Percentiles rank a stretch among this genome's conserved stretches.
phyloP scores from a whole-genome alignment of 2,113 vertebrate genomes.

The Falco punctatus region DNA sequence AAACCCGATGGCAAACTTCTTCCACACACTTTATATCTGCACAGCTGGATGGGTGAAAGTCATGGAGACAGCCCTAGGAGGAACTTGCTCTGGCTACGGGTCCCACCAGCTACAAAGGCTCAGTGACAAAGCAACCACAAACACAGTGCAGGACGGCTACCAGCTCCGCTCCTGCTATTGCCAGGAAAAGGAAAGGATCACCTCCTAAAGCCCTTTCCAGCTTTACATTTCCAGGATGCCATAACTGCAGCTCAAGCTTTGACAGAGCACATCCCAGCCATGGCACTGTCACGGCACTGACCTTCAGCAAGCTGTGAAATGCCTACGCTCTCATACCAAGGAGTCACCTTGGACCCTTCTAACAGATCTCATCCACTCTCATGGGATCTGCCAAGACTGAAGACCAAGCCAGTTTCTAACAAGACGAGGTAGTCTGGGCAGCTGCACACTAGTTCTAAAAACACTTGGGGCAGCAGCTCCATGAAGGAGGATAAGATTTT shows the following conservation, averaged over 20 bases:
- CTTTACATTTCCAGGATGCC: neutral
- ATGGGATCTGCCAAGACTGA: neutral
- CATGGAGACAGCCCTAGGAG: neutral
- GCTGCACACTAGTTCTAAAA: neutral
- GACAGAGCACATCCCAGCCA: neutral
- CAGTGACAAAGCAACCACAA: neutral
- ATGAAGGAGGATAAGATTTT: neutral
- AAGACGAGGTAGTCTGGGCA: neutral
- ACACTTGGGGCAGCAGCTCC: neutral
- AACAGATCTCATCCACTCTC: neutral
- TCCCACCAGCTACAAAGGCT: neutral
- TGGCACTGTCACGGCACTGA: neutral
- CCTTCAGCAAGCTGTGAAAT: neutral
- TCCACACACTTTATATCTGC: neutral
- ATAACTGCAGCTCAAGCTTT: neutral
- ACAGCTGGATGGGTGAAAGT: neutral
- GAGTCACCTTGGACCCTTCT: neutral
- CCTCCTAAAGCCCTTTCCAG: neutral
- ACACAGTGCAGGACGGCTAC: neutral
- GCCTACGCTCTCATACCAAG: neutral
- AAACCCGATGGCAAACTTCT: neutral
- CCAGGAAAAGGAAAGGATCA: neutral
- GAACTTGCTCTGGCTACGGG: neutral
- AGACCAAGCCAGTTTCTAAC: neutral
- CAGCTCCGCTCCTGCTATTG: neutral